A percentile compares a stretch with the other conserved stretches of the same genome.
Conservation (phyloP, 1,140 invertebrate genomes). For the Drosophila simulans region DNA sequence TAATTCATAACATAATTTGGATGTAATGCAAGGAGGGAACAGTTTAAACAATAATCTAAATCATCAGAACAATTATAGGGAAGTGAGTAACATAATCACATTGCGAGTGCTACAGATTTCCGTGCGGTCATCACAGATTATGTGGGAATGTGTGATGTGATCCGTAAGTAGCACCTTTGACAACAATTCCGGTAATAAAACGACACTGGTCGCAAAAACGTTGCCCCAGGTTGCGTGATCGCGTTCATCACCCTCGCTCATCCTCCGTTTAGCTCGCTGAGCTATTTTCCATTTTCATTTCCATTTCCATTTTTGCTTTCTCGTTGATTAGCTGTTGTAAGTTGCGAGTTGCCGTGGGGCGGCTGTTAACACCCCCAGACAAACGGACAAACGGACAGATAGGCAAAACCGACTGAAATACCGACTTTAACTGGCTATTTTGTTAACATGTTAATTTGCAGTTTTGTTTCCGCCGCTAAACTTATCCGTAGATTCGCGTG, state of each 20-base stretch:
- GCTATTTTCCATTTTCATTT: constrained; percentile 15
- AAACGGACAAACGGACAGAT: constrained; percentile 10
- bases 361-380: constrained; percentile 38
- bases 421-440: constrained; percentile 59
- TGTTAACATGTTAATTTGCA: constrained; percentile 79
- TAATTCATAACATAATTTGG: neutral
- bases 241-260: constrained; percentile 6
- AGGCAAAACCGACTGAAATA: constrained; percentile 3
- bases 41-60: neutral
- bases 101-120: neutral
- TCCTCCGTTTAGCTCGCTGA: constrained; percentile 1
- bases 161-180: constrained; percentile 48
- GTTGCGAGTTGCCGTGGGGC: constrained; percentile 30
- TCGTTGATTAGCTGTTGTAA: constrained; percentile 20
- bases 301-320: constrained; percentile 12
- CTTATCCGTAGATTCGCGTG: constrained; percentile 54
- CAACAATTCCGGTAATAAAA: constrained; percentile 65
- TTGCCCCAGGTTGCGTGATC: constrained; percentile 49
- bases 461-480: constrained; percentile 59
- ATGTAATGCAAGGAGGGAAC: neutral
- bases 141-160: constrained; percentile 18
- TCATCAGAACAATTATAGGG: neutral
- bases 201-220: constrained; percentile 41
- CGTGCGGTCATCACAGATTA: neutral
- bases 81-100: neutral